Evolutionary conservation across 2,113 vertebrate species (phyloP).

Genomic region (Daubentonia madagascariensis): DNA sequence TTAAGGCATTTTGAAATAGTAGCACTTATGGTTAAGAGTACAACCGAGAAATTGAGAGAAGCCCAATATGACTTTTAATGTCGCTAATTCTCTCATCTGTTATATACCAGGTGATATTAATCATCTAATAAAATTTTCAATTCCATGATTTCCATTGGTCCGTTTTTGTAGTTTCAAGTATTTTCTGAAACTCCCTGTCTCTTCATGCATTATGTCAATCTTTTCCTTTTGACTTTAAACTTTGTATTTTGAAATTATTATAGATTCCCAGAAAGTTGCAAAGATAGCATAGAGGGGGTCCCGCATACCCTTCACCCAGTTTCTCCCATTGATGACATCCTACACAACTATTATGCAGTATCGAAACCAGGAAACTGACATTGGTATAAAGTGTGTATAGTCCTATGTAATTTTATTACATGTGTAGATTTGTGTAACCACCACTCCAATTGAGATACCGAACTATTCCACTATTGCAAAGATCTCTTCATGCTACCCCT

Average conservation of each 20-base stretch:
- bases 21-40: background rate
- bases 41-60: background rate
- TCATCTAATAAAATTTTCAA: background rate
- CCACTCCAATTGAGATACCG: background rate
- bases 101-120: background rate
- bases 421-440: background rate
- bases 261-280: background rate
- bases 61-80: background rate
- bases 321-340: background rate
- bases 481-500: background rate
- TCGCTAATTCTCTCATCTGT: background rate
- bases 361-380: background rate
- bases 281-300: background rate
- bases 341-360: background rate
- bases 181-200: background rate
- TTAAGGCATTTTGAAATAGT: background rate
- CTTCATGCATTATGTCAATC: background rate
- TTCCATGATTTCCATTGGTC: background rate
- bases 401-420: background rate
- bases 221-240: background rate
- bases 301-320: background rate
- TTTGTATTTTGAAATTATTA: conserved; percentile 22
- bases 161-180: background rate
- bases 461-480: background rate
- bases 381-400: background rate